These are phyloP conservation scores for Elephas maximus DNA, from an alignment of 2,113 vertebrate species.

Conservation along the genomic window DNA sequence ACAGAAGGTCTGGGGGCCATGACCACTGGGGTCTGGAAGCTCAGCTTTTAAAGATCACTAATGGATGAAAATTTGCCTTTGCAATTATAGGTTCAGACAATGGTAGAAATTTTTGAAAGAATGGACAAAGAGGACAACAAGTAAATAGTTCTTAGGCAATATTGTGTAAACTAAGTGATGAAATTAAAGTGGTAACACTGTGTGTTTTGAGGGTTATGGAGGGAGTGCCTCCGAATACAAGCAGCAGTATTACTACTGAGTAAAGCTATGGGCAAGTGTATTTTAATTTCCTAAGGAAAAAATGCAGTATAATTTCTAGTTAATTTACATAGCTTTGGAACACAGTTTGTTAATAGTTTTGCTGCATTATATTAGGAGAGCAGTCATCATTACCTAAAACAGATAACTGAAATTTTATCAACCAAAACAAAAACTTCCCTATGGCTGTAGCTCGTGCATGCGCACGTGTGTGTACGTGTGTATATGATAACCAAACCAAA, in stretches of 20 bases:
- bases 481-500: no score
- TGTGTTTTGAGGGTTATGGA: background rate
- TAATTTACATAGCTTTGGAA: no score
- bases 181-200: background rate
- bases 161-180: background rate
- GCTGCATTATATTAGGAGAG: no score
- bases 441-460: no score
- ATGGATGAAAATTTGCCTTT: slow-evolving; percentile 6
- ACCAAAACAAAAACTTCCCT: no score
- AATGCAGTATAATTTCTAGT: no score
- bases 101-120: slow-evolving; percentile 41
- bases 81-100: background rate
- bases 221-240: background rate
- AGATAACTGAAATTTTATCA: no score
- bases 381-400: no score
- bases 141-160: background rate
- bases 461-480: no score
- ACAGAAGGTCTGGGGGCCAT: no score
- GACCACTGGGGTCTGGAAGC: background rate
- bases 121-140: background rate
- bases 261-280: background rate
- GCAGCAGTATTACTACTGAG: background rate
- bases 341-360: no score
- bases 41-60: background rate
- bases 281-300: background rate